Evolutionary conservation across 2,113 vertebrate species (phyloP).

Genomic region (Craseonycteris thonglongyai): DNA sequence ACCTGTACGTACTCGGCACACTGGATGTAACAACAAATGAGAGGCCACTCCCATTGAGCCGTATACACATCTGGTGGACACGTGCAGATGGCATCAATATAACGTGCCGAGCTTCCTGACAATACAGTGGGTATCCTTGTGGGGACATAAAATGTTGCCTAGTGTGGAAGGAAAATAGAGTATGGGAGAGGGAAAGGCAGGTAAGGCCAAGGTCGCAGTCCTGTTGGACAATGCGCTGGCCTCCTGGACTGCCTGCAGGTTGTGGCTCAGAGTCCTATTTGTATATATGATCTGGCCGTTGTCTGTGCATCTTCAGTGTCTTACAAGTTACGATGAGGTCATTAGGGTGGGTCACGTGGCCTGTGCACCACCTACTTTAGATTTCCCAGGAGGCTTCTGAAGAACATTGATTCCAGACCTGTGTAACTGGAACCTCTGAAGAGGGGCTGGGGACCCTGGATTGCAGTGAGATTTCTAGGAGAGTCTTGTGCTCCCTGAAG

Average conservation of each 20-base stretch:
- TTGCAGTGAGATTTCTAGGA: neutral
- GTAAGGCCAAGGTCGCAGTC: no score
- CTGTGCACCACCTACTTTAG: neutral
- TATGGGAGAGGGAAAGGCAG: neutral
- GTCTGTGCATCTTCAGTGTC: neutral
- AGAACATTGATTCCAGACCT: neutral
- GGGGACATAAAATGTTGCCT: neutral
- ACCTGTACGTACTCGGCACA: rapidly evolving
- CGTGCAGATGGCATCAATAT: rapidly evolving
- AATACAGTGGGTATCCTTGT: neutral
- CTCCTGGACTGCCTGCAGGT: neutral
- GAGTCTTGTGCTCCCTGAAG: neutral
- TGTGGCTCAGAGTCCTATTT: neutral
- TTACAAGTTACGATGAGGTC: neutral
- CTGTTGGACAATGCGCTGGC: neutral
- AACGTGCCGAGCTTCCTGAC: neutral
- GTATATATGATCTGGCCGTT: neutral
- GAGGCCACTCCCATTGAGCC: rapidly evolving
- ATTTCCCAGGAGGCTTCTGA: neutral
- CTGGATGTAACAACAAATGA: neutral
- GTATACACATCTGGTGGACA: neutral
- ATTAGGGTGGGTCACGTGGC: neutral
- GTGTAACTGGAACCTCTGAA: neutral
- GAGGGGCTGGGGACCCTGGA: neutral
- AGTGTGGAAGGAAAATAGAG: neutral